phyloP scores from a whole-genome alignment of 2,888 invertebrate genomes.

The Drosophila pseudotalamancana region DNA sequence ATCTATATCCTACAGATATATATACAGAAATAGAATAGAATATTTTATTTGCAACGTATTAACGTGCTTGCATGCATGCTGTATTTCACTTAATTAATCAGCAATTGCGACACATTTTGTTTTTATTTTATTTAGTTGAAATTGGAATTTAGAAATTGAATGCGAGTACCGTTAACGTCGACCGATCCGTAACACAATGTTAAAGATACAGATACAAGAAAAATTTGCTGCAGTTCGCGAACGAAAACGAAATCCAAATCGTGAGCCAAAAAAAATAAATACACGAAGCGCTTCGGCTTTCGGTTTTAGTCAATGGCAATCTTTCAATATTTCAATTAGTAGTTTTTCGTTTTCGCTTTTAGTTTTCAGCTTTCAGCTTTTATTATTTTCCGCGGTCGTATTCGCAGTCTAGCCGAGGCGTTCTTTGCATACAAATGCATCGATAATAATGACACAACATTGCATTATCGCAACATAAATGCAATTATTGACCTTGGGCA shows the following conservation, averaged over 20 bases:
- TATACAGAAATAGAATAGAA: no score
- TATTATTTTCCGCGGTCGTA: no score
- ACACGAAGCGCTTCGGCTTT: slow-evolving; percentile 11
- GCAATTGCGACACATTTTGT: slow-evolving; percentile 1
- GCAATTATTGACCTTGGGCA: not conserved
- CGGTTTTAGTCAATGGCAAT: not conserved
- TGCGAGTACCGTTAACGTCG: not conserved
- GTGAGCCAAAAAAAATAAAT: not conserved
- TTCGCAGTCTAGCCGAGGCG: not conserved
- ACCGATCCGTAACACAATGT: slow-evolving; percentile 26
- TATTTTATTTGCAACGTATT: no score
- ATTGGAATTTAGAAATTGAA: slow-evolving; percentile 7
- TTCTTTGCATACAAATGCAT: not conserved
- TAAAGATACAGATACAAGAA: slow-evolving; percentile 9
- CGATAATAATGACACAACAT: no score
- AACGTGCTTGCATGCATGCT: no score
- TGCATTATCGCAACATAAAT: slow-evolving; percentile 6
- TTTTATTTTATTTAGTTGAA: not conserved
- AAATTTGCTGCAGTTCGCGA: slow-evolving; percentile 3
- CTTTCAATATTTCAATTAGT: not conserved
- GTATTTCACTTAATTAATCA: slow-evolving; percentile 2
- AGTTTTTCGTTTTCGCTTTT: no score
- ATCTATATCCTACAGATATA: no score
- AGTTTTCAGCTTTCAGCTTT: no score
- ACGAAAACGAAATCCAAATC: slow-evolving; percentile 3